These are phyloP conservation scores for Chloroclysta siterata DNA, from an alignment of 2,888 invertebrate species.

Conservation along the genomic window DNA sequence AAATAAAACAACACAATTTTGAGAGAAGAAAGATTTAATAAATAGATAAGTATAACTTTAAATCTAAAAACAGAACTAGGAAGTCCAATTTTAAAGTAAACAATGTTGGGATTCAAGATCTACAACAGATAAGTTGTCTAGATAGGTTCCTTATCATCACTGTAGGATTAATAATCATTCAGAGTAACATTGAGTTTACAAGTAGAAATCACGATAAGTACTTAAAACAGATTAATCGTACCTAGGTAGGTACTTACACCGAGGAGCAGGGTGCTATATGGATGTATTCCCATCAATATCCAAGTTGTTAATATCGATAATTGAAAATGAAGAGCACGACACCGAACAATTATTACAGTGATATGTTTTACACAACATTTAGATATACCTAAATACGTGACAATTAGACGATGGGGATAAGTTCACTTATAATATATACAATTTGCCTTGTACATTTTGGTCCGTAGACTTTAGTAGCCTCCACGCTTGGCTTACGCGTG, in stretches of 20 bases:
- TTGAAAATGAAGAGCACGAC: conserved; percentile 41
- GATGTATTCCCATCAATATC: conserved; percentile 43
- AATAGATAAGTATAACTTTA: conserved; percentile 77
- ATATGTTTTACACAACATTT: conserved; percentile 41
- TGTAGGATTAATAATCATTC: conserved; percentile 34
- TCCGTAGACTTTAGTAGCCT: conserved; percentile 31
- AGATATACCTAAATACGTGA: conserved; percentile 23
- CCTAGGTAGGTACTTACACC: conserved; percentile 27
- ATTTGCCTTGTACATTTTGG: conserved; percentile 31
- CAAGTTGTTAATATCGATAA: conserved; percentile 21
- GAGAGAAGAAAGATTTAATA: conserved; percentile 85
- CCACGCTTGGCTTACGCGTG: conserved; percentile 23
- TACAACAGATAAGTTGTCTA: conserved; percentile 57
- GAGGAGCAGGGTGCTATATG: conserved; percentile 70
- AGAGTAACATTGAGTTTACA: conserved; percentile 50
- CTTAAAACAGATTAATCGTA: conserved; percentile 18
- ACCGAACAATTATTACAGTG: conserved; percentile 38
- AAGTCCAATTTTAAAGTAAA: conserved; percentile 67
- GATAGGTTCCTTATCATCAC: conserved; percentile 47
- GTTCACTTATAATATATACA: conserved; percentile 18
- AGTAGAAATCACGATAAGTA: conserved; percentile 38
- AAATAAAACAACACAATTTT: conserved; percentile 59
- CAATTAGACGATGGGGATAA: conserved; percentile 19
- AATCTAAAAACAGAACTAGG: conserved; percentile 78
- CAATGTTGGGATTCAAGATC: conserved; percentile 65